Evolutionary conservation across 2,888 invertebrate genomes (phyloP).

Genomic region (Isotomurus palustris): DNA sequence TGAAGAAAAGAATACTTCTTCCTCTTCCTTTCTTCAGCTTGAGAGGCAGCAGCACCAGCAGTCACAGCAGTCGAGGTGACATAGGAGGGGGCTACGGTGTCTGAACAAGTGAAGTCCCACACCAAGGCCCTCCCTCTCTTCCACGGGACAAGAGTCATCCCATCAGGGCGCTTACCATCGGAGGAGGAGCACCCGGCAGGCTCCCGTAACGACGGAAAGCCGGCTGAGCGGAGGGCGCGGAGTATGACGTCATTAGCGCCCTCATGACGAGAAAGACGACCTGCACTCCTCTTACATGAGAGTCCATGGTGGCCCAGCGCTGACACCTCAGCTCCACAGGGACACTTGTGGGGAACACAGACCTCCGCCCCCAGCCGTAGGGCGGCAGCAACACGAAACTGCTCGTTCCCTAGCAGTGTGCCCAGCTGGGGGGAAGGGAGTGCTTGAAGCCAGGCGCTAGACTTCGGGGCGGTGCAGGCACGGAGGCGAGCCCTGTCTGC

Average conservation of each 20-base stretch:
- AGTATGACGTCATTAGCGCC: background rate
- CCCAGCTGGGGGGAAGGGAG: constrained; percentile 4
- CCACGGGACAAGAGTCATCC: constrained; percentile 15
- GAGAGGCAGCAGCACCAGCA: background rate
- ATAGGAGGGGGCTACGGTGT: constrained; percentile 11
- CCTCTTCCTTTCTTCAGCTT: constrained; percentile 5
- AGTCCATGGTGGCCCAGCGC: constrained; percentile 10
- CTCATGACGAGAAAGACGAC: background rate
- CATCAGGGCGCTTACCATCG: constrained; percentile 8
- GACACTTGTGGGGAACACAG: too few relatives aligned
- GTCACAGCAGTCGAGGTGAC: background rate
- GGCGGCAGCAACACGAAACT: constrained; percentile 3
- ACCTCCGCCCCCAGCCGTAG: constrained; percentile 3
- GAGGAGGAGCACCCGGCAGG: background rate
- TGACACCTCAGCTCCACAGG: constrained; percentile 11
- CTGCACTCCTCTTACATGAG: background rate
- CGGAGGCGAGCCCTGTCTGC: background rate
- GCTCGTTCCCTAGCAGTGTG: constrained; percentile 3
- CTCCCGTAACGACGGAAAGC: background rate
- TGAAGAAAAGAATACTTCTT: too few relatives aligned
- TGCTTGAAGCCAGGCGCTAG: constrained; percentile 5
- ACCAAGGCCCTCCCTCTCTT: constrained; percentile 3
- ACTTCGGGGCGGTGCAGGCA: background rate
- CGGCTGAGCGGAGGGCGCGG: background rate
- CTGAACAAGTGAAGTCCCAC: constrained; percentile 16